phyloP scores from a whole-genome alignment of 2,797 vertebrate genomes.

The Champsocephalus gunnari region DNA sequence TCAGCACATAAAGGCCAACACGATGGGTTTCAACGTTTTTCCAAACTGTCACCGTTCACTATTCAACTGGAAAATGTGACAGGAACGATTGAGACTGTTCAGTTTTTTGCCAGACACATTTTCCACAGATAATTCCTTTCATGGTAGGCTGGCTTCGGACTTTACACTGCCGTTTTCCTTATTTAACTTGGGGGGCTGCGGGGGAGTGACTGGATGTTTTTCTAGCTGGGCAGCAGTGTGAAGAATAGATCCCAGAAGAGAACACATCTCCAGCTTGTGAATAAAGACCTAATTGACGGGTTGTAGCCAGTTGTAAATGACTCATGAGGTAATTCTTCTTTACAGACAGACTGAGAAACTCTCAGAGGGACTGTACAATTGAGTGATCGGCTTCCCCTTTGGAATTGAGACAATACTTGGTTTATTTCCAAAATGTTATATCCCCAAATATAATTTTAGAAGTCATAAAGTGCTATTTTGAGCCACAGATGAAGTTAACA shows the following conservation, averaged over 20 bases:
- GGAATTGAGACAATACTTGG: constrained; percentile 41
- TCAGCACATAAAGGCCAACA: constrained; percentile 38
- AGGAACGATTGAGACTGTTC: constrained; percentile 65
- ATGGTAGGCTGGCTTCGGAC: constrained; percentile 78
- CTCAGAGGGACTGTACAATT: constrained; percentile 41
- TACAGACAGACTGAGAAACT: constrained; percentile 58
- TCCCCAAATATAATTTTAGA: constrained; percentile 24
- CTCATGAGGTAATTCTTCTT: constrained; percentile 78
- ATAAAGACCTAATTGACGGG: constrained; percentile 84
- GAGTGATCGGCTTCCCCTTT: constrained; percentile 48
- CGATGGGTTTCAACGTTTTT: constrained; percentile 34
- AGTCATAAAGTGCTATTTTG: constrained; percentile 16
- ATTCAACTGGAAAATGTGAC: constrained; percentile 77
- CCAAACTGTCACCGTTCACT: constrained; percentile 57
- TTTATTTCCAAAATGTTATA: constrained; percentile 37
- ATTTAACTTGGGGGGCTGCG: constrained; percentile 76
- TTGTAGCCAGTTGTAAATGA: constrained; percentile 81
- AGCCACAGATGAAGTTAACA: constrained; percentile 17
- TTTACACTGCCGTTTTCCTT: constrained; percentile 77
- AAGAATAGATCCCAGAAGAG: constrained; percentile 82
- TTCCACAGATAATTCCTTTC: constrained; percentile 85
- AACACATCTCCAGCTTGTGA: constrained; percentile 80
- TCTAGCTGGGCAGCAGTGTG: constrained; percentile 83
- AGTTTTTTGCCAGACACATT: constrained; percentile 77
- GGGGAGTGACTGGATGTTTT: constrained; percentile 80